Evolutionary conservation across 2,888 invertebrate genomes (phyloP), one percentile per base, ranked within the genome.

Genomic region (Osmoderma eremita): DNA sequence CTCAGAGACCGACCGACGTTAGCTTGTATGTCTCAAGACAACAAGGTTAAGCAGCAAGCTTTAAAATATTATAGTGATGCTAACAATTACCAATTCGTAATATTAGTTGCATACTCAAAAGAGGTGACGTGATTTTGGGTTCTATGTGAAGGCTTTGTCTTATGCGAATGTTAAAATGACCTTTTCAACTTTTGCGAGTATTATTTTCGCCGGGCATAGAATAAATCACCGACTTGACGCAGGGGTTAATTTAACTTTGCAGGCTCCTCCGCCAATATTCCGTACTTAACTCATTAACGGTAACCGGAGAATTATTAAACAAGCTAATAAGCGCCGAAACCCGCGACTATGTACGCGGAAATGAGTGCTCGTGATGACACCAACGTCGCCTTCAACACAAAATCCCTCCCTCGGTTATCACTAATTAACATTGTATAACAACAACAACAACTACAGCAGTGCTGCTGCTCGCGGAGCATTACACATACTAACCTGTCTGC

Each of bases 401-500:
- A 48, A 48, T 48, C 48, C 20, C 48, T 5, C 20, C 48, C 18
- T 30, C 30, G 30, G 30, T 30, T 10, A n/a, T 36, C 30, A 17
- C 48, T 61, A 61, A 61, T 61, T 61, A 61, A 45, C 17, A 56
- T 36, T 15, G 38, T 30, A 53, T 8, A 36, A 30, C 12, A 38
- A 50, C 30, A 50, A 20, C 22, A 36, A 53, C 38, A 42, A 42
- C 42, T 1, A 41, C 4, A 42, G 17, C 42, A 12, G 6, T 13
- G 17, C 42, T 17, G 42, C 12, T 17, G 17, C 12, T 42, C n/a
- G n/a, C n/a, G 17, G 24, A 49, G 48, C 18, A 2, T 30, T 30
- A 48, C 30, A 18, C n/a, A 41, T 61, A 67, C 67, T n/a, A 36
- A 64, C 67, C 67, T 67, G 67, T 67, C 63, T 67, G 67, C 38